Base-by-base conservation (phyloP, 2,113 vertebrate species). In the Entomyzon cyanotis region DNA sequence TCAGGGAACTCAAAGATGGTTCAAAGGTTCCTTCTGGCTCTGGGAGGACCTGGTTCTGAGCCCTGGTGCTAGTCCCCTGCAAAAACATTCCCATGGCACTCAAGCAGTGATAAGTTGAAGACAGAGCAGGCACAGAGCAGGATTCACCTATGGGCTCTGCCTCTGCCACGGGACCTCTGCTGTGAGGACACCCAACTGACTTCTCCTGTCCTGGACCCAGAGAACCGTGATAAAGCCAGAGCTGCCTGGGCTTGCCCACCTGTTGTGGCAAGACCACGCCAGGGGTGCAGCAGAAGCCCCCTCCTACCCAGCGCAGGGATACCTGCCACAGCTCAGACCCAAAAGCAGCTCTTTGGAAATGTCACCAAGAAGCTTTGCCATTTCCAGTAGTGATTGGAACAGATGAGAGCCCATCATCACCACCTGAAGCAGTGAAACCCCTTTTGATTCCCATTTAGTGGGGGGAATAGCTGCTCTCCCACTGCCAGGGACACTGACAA, bases 11-110 rank as follows among this genome's bases (percentile, higher is more conserved):
- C 23, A 75, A 31, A 31, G 35, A 16, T 12, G 33, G 14, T 21
- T 64, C 5, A 31, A 31, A 37, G 28, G 33, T 37, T 82, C 0
- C 0, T 27, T 62, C 12, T 11, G 41, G n/a, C 1, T 2, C 59
- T 31, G 46, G 47, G 24, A 78, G 60, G 33, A 24, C 10, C 27
- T 25, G 14, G 20, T 35, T 18, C 18, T 15, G 11, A 47, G 27
- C 50, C 50, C 64, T 28, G 13, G 28, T 22, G 46, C 35, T 10
- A 2, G 11, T 30, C 9, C 23, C n/a, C 55, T 46, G 41, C 19
- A 30, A 2, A 0, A 59, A 11, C 30, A 6, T 24, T 46, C 30
- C 67, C 10, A 0, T 1, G 7, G 49, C 0, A 0, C 46, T 24
- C 0, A 0, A 33, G 76, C 76, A 62, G 60, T 0, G 11, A 37